Base-by-base conservation (phyloP, 2,113 vertebrate genomes). In the Himantopus leucocephalus region DNA sequence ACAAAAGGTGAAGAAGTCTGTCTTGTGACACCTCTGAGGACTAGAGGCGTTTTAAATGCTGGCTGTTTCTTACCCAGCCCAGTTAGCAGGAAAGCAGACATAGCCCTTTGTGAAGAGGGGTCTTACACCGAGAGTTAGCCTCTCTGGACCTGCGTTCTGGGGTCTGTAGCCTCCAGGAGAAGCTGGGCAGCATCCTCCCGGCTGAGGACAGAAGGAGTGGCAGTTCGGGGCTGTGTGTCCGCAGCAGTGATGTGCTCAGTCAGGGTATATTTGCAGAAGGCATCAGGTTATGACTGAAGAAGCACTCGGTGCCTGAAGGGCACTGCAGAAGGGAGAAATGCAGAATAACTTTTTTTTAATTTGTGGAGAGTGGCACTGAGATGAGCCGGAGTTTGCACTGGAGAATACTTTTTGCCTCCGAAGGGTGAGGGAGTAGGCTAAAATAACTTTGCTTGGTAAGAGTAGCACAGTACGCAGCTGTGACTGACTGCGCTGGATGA, bases 221-320 rank as follows among this genome's bases (percentile, higher is more conserved):
- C 22, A 7, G 48, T 13, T 13, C 3, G 22, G 22, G 12, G 8
- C 24, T n/a, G 1, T 3, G 14, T 0, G 7, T 1, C 0, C 0
- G 2, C 34, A 50, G 59, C 5, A 21, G 6, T 1, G 15, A 29
- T 41, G 23, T 32, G 35, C 34, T 71, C 18, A 5, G 15, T n/a
- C 1, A 5, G 18, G 14, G 16, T 7, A 4, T 6, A 2, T 19
- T 37, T 79, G 35, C 67, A 50, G 41, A n/a, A 11, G 21, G 59
- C 45, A 39, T 9, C 30, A 6, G n/a, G 22, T 7, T 21, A 22
- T 52, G n/a, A 5, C 0, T 30, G 39, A 12, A 66, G 41, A 34
- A 62, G 45, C 23, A 2, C 30, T 84, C 10, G 9, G 16, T 16
- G 66, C n/a, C 79, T 53, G 18, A n/a, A 45, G 35, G 55, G 14